Base-by-base conservation (phyloP, 2,113 vertebrate species). In the Chitala chitala region DNA sequence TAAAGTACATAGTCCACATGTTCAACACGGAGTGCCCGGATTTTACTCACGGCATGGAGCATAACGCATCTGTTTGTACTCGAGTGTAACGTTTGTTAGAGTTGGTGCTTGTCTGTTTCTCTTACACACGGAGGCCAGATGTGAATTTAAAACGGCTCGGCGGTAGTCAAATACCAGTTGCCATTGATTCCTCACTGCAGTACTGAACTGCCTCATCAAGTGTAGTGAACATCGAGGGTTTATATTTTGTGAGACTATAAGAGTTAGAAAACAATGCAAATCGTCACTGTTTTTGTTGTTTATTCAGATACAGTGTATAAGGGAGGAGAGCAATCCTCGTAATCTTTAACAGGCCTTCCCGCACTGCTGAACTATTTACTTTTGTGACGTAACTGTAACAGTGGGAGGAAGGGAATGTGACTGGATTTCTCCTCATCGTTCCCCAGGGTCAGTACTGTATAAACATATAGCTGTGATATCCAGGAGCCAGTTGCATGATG, bases 61-160 rank as follows among this genome's bases (percentile, higher is more conserved):
- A 50, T 54, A 56, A 78, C 76, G 78, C 85, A 75, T 78, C 78
- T 76, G 78, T 46, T 24, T 76, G 78, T 81, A 87, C 80, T 76
- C 80, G n/a, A 80, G 77, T 68, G 55, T 74, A 66, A 17, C 42
- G 56, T 87, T 89, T 86, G 82, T 77, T 54, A 59, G 71, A 75
- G 82, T 88, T 86, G 87, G 89, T 87, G 61, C 85, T 87, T 89
- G 83, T 85, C 81, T 79, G 80, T 78, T 77, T 75, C 71, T 51
- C 82, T 77, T 80, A 81, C 82, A 82, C 82, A 73, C 59, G 51
- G 74, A 77, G 75, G 78, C 85, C 83, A 56, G 51, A 73, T 81
- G 78, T 80, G 74, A 79, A 78, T 82, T 75, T 77, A 79, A 79
- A 54, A 77, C 66, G 81, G 78, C 82, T 79, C 81, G 82, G 87